Percentiles rank a stretch among this genome's conserved stretches.
phyloP scores from a whole-genome alignment of 2,113 vertebrate genomes.

The Gallinago undulata region DNA sequence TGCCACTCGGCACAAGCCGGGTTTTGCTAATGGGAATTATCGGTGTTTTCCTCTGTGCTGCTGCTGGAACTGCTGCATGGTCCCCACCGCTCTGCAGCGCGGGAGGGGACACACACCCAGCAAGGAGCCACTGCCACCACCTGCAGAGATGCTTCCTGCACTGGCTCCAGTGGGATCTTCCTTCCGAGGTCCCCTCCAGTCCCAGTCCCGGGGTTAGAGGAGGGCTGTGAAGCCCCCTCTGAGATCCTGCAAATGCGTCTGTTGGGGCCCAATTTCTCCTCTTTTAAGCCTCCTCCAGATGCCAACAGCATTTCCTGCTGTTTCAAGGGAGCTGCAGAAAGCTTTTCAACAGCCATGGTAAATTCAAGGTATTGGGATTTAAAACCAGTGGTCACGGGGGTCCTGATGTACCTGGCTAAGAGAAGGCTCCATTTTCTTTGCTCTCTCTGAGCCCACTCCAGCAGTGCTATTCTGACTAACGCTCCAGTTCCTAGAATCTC shows the following conservation, averaged over 20 bases:
- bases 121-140: neutral
- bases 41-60: neutral
- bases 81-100: neutral
- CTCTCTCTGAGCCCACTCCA: slow-evolving; percentile 15
- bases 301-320: neutral
- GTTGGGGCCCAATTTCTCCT: neutral
- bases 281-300: neutral
- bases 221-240: neutral
- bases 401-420: neutral
- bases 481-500: slow-evolving; percentile 17
- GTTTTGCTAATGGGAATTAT: neutral
- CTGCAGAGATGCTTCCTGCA: fast-evolving
- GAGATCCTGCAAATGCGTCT: neutral
- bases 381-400: neutral
- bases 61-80: neutral
- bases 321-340: slow-evolving; percentile 23
- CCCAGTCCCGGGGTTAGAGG: fast-evolving
- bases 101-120: neutral
- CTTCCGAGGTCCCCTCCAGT: neutral
- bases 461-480: neutral
- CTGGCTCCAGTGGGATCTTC: fast-evolving
- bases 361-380: neutral
- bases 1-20: neutral
- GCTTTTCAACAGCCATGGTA: neutral
- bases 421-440: slow-evolving; percentile 29